phyloP scores from a whole-genome alignment of 2,888 invertebrate genomes.

The Mycalesis mineus region DNA sequence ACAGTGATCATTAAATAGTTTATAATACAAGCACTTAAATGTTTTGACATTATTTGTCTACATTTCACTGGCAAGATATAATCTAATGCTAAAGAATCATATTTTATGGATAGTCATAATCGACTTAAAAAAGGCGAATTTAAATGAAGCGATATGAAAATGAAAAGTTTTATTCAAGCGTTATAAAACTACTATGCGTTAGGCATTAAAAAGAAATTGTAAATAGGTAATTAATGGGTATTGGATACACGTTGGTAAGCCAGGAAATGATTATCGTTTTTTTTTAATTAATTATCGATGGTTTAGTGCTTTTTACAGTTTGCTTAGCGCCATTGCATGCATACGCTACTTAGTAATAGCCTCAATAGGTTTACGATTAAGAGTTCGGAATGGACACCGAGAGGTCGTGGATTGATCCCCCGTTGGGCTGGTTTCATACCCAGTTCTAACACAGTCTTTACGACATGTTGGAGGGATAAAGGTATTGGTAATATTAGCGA shows the following conservation, averaged over 20 bases:
- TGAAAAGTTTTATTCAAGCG: background rate
- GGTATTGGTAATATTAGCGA: too few species aligned
- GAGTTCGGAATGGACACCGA: too few species aligned
- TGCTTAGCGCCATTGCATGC: background rate
- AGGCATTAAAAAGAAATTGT: background rate
- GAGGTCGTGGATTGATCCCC: too few species aligned
- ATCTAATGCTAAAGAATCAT: too few species aligned
- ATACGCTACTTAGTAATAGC: background rate
- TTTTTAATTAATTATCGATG: background rate
- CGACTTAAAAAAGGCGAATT: background rate
- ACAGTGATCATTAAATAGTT: too few species aligned
- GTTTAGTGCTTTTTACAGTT: background rate
- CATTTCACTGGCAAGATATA: too few species aligned
- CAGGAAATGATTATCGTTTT: background rate
- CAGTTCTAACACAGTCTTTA: too few species aligned
- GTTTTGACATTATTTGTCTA: too few species aligned
- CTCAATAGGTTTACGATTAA: too few species aligned
- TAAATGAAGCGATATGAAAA: background rate
- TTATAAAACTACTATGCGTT: background rate
- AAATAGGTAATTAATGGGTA: background rate
- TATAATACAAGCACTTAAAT: too few species aligned
- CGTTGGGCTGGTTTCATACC: too few species aligned
- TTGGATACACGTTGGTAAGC: background rate
- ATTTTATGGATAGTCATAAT: background rate
- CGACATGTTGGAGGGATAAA: too few species aligned